A percentile compares a stretch with the other conserved stretches of the same genome.
phyloP scores from a whole-genome alignment of 2,888 invertebrate genomes.

The Athalia rosae region DNA sequence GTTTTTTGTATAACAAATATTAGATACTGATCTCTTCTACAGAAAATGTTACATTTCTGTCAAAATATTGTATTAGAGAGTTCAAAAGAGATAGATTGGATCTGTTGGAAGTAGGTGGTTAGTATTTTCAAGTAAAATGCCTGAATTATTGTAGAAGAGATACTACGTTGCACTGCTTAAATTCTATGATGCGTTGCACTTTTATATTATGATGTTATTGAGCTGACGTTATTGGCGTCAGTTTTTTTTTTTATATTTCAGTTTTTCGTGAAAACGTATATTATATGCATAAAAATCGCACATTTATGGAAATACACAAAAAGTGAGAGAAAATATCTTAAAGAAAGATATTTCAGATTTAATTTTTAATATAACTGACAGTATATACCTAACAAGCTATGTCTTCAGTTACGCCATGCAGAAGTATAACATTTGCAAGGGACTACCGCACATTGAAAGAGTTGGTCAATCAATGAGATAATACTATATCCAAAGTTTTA shows the following conservation, averaged over 20 bases:
- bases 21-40: neutral
- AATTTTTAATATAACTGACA: too few relatives aligned
- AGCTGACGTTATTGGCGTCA: constrained; percentile 15
- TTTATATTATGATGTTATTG: constrained; percentile 28
- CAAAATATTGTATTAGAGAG: neutral
- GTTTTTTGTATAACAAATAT: neutral
- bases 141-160: constrained; percentile 32
- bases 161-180: constrained; percentile 38
- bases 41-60: neutral
- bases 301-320: too few relatives aligned
- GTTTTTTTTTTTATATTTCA: constrained; percentile 3
- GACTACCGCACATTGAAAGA: neutral
- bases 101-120: constrained; percentile 20
- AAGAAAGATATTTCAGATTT: too few relatives aligned
- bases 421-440: too few relatives aligned
- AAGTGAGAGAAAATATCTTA: too few relatives aligned
- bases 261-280: neutral
- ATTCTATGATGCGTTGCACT: constrained; percentile 47
- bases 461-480: neutral
- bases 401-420: too few relatives aligned
- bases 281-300: too few relatives aligned
- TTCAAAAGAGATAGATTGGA: constrained; percentile 4
- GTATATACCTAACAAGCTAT: too few relatives aligned
- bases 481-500: neutral
- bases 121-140: constrained; percentile 41